A percentile compares a stretch with the other conserved stretches of the same genome.
Evolutionary conservation across 2,797 vertebrate genomes (phyloP).

Genomic region (Hypotaenidia okinawae): DNA sequence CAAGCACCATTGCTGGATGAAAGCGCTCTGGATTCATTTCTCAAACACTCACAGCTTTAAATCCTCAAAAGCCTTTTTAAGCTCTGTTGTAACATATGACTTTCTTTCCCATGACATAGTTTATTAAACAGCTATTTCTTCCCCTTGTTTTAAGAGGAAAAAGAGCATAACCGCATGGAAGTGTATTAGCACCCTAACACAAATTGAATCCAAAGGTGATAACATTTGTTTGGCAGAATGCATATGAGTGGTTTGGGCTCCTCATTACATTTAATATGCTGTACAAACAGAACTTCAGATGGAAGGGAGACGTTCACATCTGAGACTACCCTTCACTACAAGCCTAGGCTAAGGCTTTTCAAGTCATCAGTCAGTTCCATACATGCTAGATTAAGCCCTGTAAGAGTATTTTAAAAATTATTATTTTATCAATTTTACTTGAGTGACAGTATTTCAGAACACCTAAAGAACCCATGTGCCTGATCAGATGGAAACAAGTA

Average conservation of each 20-base stretch:
- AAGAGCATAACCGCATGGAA: not conserved
- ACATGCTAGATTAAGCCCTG: not conserved
- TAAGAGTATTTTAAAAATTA: not conserved
- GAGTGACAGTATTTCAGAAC: not conserved
- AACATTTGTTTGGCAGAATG: not conserved
- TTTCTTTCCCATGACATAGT: not conserved
- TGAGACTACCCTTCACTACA: not conserved
- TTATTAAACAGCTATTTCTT: not conserved
- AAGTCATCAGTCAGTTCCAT: not conserved
- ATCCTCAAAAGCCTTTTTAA: conserved; percentile 12
- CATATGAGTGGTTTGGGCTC: not conserved
- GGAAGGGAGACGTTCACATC: not conserved
- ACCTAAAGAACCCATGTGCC: not conserved
- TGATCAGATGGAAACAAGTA: not conserved
- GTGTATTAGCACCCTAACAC: fast-evolving
- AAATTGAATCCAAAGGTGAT: not conserved
- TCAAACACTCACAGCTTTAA: not conserved
- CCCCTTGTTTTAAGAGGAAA: not conserved
- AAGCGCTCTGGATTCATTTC: not conserved
- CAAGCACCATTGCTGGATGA: not conserved
- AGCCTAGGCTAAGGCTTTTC: not conserved
- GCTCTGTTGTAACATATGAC: not conserved
- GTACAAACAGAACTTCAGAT: not conserved
- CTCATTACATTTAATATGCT: not conserved
- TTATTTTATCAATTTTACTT: not conserved